phyloP scores from a whole-genome alignment of 2,113 vertebrate genomes.

The cat (Felis catus) region DNA sequence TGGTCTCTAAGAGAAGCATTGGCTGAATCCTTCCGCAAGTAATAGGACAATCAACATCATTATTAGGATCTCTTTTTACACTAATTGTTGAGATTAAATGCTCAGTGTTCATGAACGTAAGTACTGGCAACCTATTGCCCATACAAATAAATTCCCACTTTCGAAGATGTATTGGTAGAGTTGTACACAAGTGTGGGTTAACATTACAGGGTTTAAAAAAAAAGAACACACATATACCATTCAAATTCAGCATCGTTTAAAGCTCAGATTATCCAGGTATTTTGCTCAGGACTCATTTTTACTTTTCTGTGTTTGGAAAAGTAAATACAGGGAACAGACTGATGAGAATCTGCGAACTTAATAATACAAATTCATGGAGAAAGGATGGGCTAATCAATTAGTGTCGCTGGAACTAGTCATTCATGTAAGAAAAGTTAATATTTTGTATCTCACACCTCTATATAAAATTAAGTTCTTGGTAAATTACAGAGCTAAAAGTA shows the following conservation, averaged over 20 bases:
- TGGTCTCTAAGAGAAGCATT: background rate
- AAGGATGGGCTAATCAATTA: background rate
- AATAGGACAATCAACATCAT: background rate
- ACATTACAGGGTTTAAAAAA: background rate
- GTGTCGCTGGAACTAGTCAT: background rate
- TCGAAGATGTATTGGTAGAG: background rate
- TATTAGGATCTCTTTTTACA: background rate
- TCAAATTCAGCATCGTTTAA: background rate
- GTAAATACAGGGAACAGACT: background rate
- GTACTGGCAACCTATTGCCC: background rate
- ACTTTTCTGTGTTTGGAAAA: background rate
- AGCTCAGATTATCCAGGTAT: background rate
- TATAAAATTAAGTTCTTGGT: background rate
- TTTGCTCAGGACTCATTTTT: background rate
- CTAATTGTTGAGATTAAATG: background rate
- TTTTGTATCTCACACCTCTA: background rate
- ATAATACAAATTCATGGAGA: background rate
- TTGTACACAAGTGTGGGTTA: background rate
- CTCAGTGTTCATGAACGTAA: background rate
- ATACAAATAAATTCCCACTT: background rate
- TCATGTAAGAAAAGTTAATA: background rate
- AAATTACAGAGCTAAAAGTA: background rate
- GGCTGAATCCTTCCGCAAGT: background rate
- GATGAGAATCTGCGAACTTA: background rate
- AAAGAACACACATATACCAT: background rate